Percentiles rank a stretch among this genome's conserved stretches.
phyloP scores from a whole-genome alignment of 2,113 vertebrate genomes.

The Otus sunia region DNA sequence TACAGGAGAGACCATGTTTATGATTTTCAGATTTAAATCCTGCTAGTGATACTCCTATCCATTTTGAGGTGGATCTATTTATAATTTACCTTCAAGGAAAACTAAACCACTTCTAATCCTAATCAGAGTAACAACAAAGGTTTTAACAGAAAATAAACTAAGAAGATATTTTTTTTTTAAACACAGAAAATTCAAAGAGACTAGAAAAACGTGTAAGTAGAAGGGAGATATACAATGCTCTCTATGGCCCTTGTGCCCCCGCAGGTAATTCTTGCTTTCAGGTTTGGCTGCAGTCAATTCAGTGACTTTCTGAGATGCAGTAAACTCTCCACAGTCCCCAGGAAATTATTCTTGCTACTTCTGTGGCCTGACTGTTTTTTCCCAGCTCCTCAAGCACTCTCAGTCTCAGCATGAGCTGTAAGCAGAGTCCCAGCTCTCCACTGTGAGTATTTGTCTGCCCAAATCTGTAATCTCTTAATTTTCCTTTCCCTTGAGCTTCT shows the following conservation, averaged over 20 bases:
- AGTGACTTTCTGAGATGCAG: not conserved
- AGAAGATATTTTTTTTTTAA: not conserved
- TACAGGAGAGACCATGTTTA: not conserved
- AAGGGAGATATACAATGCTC: not conserved
- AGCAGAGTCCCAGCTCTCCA: not conserved
- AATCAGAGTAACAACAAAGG: not conserved
- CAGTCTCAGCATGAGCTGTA: not conserved
- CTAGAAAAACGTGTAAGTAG: fast-evolving
- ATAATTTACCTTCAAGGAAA: not conserved
- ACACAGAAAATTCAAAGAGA: not conserved
- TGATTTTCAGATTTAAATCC: not conserved
- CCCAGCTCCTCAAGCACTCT: not conserved
- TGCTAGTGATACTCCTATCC: not conserved
- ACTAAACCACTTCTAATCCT: not conserved
- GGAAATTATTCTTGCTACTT: not conserved
- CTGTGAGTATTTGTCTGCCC: not conserved
- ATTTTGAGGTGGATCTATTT: not conserved
- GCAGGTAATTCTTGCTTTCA: not conserved
- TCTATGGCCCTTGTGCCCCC: not conserved
- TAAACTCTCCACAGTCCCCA: not conserved
- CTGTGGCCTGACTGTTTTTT: not conserved
- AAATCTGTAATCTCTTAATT: not conserved
- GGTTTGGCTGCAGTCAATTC: not conserved
- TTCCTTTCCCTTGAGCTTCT: not conserved
- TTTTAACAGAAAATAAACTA: not conserved